phyloP scores from a whole-genome alignment of 2,113 vertebrate species.

The Candoia aspera region DNA sequence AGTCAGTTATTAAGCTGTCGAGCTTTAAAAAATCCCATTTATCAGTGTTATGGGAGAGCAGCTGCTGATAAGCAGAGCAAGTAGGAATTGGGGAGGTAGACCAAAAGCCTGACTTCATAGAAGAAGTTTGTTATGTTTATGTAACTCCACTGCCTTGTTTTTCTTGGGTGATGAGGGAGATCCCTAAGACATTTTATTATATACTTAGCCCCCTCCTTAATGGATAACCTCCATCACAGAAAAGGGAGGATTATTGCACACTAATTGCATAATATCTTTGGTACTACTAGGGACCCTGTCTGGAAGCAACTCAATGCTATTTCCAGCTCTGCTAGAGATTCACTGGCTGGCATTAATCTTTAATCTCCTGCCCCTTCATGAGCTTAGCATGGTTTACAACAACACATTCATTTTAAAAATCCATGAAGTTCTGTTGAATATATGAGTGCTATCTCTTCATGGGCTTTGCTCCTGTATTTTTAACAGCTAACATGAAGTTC shows the following conservation, averaged over 20 bases:
- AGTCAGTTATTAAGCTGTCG: background rate
- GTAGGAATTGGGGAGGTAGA: background rate
- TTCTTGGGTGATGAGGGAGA: background rate
- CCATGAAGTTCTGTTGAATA: background rate
- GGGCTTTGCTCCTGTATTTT: background rate
- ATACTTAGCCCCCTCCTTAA: background rate
- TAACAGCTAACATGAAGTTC: background rate
- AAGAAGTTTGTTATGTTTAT: background rate
- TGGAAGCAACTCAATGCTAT: background rate
- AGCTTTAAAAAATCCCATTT: background rate
- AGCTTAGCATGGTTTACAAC: background rate
- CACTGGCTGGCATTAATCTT: background rate
- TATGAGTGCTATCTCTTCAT: background rate
- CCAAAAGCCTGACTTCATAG: background rate
- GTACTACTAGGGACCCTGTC: background rate
- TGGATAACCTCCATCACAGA: background rate
- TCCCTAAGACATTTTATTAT: background rate
- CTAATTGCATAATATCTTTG: background rate
- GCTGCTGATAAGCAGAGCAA: background rate
- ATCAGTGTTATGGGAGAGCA: background rate
- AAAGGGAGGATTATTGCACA: background rate
- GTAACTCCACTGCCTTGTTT: background rate
- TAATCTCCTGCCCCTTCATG: background rate
- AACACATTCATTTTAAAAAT: background rate
- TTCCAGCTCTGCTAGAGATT: background rate